Conservation (phyloP, 1,140 invertebrate species). For the Anthonomus grandis region DNA sequence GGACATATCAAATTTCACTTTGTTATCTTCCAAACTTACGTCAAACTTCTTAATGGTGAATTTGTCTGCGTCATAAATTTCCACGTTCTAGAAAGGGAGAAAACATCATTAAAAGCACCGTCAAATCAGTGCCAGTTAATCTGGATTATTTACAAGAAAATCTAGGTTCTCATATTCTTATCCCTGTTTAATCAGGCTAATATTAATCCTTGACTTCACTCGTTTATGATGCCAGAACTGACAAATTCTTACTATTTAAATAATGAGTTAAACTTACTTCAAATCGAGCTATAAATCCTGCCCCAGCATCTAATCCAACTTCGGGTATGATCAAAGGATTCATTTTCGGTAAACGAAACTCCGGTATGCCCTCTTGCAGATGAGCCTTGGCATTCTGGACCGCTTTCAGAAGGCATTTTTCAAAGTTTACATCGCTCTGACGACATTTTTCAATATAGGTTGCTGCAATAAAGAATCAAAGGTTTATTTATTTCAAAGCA, state of each 20-base stretch:
- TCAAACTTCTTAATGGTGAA: constrained; percentile 27
- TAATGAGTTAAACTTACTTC: constrained; percentile 26
- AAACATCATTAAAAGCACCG: too few relatives aligned
- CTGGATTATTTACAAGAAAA: too few relatives aligned
- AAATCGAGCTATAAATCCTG: constrained; percentile 33
- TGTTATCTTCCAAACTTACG: constrained; percentile 23
- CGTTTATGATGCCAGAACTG: too few relatives aligned
- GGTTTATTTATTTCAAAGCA: background rate
- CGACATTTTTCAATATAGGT: constrained; percentile 53
- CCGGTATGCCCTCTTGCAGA: constrained; percentile 52
- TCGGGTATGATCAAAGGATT: constrained; percentile 47
- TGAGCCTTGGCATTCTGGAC: constrained; percentile 48
- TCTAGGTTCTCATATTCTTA: too few relatives aligned
- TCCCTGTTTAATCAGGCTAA: too few relatives aligned
- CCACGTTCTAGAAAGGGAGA: constrained; percentile 32
- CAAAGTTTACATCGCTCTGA: constrained; percentile 51
- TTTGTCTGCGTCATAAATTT: constrained; percentile 30
- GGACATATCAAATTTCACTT: constrained; percentile 25
- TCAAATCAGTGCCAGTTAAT: too few relatives aligned
- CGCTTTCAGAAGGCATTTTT: constrained; percentile 50
- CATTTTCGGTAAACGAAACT: constrained; percentile 48
- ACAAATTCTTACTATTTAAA: too few relatives aligned
- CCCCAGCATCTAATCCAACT: constrained; percentile 26
- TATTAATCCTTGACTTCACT: too few relatives aligned
- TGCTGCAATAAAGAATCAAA: constrained; percentile 50